These are phyloP conservation scores for Drosophila niveifrons DNA, from an alignment of 2,888 invertebrate species.

Conservation along the genomic window DNA sequence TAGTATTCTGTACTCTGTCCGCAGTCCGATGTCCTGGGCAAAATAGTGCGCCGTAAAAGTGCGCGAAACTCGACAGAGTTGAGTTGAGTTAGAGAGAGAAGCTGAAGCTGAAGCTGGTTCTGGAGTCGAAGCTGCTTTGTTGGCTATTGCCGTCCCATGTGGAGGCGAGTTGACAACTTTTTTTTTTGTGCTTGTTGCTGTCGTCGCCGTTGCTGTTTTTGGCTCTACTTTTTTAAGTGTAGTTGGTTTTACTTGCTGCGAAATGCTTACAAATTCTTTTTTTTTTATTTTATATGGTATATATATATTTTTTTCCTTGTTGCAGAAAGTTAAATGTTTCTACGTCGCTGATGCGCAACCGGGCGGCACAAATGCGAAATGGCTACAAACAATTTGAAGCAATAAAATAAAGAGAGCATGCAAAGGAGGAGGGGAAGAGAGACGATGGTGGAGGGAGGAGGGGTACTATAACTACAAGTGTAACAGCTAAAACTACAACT, in stretches of 20 bases:
- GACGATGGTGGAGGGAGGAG: not conserved
- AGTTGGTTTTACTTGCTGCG: slow-evolving; percentile 69
- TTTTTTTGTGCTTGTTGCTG: slow-evolving; percentile 41
- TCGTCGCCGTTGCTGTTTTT: slow-evolving; percentile 58
- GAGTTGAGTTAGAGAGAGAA: slow-evolving; percentile 11
- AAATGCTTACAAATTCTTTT: slow-evolving; percentile 54
- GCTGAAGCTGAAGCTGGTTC: not conserved
- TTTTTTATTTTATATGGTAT: slow-evolving; percentile 9
- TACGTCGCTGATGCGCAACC: slow-evolving; percentile 77
- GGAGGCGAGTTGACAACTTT: slow-evolving; percentile 73
- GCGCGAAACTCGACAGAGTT: slow-evolving; percentile 68
- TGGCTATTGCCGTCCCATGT: slow-evolving; percentile 44
- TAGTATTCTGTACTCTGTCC: slow-evolving; percentile 49
- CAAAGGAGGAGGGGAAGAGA: slow-evolving; percentile 14
- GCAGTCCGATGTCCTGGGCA: slow-evolving; percentile 32
- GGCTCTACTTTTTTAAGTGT: slow-evolving; percentile 70
- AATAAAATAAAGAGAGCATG: slow-evolving; percentile 79
- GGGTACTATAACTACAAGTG: slow-evolving; percentile 35
- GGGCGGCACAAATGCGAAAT: slow-evolving; percentile 80
- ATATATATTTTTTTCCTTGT: slow-evolving; percentile 43
- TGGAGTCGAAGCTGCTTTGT: slow-evolving; percentile 18
- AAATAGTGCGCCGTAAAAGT: slow-evolving; percentile 57
- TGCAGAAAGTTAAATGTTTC: slow-evolving; percentile 77
- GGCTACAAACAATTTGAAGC: slow-evolving; percentile 81
- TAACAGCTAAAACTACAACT: slow-evolving; percentile 28